Evolutionary conservation across 2,888 invertebrate genomes (phyloP), one percentile per base, ranked within the genome.

Genomic region (Pristionchus fissidentatus): DNA sequence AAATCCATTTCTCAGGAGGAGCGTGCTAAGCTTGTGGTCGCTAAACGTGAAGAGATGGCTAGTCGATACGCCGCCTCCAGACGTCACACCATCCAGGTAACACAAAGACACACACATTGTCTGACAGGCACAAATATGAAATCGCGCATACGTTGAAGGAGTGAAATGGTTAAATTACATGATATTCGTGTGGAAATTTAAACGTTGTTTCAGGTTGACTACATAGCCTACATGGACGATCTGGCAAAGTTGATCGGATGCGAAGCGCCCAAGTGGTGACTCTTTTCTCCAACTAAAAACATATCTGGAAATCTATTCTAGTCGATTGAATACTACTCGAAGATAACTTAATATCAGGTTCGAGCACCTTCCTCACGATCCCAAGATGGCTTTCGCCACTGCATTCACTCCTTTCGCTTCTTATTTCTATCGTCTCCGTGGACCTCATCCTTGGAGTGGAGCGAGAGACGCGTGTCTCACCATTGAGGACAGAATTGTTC

Each of bases 201-300:
- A 10, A 1, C 29, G 5, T 60, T n/a, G 1, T 41, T 81, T 87
- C 29, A 93, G 87, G 93, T 93, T 22, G 93, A 93, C 84, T 90
- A 89, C 84, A 86, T 89, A 19, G 86, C 88, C 7, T 93, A 92
- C 87, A 93, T 93, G 93, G 93, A 93, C 86, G 93, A 93, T 82
- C 85, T 94, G 78, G 93, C 93, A 4, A 88, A 89, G 46, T 79
- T 93, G 10, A 89, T 92, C 38, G 93, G 93, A 52, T 92, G 92
- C 55, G 41, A 26, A 1, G 77, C 81, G 26, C 83, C 83, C 22
- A 13, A n/a, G 0, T 70, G 66, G 70, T 82, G 2, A 32, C 5
- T 4, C n/a, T 57, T 26, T n/a, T 57, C 29, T 29, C 29, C 26
- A 60, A 29, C 32, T 32, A 60, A 60, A 29, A 32, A 60, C 15